These are phyloP conservation scores for Ursus arctos DNA, from an alignment of 2,113 vertebrate species.

Conservation along the genomic window DNA sequence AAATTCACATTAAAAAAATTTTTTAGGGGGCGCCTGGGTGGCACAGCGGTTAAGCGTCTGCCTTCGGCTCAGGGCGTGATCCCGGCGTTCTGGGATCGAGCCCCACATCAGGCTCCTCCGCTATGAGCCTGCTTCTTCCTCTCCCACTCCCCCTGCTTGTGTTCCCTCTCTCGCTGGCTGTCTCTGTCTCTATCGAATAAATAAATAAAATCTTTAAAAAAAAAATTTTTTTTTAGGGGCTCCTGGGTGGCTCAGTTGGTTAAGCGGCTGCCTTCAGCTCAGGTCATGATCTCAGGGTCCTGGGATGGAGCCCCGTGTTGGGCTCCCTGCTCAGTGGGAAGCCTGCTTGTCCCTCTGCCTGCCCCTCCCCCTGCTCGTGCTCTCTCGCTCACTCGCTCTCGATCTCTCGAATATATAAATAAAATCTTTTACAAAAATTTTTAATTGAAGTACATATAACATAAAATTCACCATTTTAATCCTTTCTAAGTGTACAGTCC, in stretches of 20 bases:
- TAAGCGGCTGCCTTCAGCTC: background rate
- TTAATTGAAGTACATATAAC: background rate
- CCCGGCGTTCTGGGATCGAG: rapidly evolving
- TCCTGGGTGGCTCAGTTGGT: background rate
- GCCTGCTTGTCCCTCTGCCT: background rate
- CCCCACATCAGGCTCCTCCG: background rate
- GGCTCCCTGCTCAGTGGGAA: background rate
- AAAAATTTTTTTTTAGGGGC: background rate
- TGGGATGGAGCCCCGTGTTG: rapidly evolving
- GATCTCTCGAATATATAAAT: background rate
- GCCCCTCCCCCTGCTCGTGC: background rate
- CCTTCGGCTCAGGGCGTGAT: background rate
- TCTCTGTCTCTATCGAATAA: no score
- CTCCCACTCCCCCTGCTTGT: no score
- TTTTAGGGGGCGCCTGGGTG: background rate
- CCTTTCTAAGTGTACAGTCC: background rate
- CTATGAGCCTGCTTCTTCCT: no score
- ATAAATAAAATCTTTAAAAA: background rate
- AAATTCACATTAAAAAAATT: background rate
- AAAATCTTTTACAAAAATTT: background rate
- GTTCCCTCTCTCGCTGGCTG: no score
- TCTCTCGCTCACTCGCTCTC: background rate
- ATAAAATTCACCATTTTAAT: background rate
- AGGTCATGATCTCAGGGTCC: background rate
- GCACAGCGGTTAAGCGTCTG: rapidly evolving